These are phyloP conservation scores for Callaeas wilsoni DNA, from an alignment of 2,113 vertebrate species.

Conservation along the genomic window DNA sequence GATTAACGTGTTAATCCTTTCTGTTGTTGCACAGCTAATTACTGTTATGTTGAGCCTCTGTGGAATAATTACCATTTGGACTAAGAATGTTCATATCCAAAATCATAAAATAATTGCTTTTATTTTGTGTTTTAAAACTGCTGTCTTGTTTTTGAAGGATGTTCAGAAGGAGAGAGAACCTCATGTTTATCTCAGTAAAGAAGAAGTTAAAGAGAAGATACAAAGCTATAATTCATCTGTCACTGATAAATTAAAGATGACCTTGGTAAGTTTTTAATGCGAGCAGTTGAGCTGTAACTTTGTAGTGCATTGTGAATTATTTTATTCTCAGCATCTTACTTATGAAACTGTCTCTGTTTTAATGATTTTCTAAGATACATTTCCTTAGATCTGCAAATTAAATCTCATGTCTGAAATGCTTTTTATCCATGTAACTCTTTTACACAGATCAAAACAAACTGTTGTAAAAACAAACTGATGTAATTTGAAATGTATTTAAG, in stretches of 20 bases:
- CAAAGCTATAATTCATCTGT: slow-evolving; percentile 87
- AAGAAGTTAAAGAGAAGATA: slow-evolving; percentile 89
- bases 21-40: background rate
- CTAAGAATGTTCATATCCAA: background rate
- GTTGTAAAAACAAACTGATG: background rate
- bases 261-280: slow-evolving; percentile 78
- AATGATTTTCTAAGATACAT: background rate
- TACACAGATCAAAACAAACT: background rate
- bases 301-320: background rate
- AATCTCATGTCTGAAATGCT: background rate
- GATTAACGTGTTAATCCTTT: background rate
- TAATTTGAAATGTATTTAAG: background rate
- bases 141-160: slow-evolving; percentile 78
- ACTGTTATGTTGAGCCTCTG: background rate
- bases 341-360: background rate
- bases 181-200: slow-evolving; percentile 84
- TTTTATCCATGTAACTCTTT: background rate
- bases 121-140: background rate
- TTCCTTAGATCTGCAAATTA: background rate
- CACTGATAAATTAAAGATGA: slow-evolving; percentile 94
- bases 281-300: background rate
- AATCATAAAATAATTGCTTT: background rate
- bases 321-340: background rate
- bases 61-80: background rate
- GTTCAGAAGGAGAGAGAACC: slow-evolving; percentile 86